phyloP scores from a whole-genome alignment of 2,113 vertebrate species.

The Deroptyus accipitrinus region DNA sequence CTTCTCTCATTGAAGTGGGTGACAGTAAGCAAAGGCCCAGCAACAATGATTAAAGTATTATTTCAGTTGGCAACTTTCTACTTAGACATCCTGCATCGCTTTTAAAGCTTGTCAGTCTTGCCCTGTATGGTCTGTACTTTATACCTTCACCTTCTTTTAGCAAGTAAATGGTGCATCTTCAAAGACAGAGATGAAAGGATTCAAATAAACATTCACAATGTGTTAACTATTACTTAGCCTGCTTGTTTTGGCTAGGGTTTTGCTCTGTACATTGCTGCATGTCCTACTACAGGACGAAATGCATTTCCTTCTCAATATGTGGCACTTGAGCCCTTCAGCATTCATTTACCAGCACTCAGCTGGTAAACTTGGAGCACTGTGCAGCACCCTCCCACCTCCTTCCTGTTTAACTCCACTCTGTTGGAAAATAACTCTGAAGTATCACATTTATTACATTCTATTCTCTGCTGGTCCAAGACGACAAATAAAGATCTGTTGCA shows the following conservation, averaged over 20 bases:
- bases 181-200: conserved; percentile 32
- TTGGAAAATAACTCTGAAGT: neutral
- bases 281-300: neutral
- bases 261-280: neutral
- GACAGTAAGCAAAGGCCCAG: conserved; percentile 5
- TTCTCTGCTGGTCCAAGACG: neutral
- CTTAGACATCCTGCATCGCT: neutral
- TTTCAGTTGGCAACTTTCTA: neutral
- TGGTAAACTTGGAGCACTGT: neutral
- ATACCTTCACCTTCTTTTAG: neutral
- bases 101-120: neutral
- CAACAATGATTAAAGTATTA: neutral
- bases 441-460: neutral
- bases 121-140: neutral
- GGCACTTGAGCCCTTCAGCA: neutral
- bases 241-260: neutral
- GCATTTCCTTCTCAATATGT: neutral
- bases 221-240: neutral
- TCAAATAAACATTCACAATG: neutral
- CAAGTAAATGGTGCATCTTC: neutral
- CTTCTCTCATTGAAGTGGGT: neutral
- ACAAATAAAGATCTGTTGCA: neutral
- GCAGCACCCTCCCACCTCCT: neutral
- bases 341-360: neutral
- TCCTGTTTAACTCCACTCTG: neutral